Base-by-base conservation (phyloP, 2,888 invertebrate genomes). In the Tachystola acroxantha region DNA sequence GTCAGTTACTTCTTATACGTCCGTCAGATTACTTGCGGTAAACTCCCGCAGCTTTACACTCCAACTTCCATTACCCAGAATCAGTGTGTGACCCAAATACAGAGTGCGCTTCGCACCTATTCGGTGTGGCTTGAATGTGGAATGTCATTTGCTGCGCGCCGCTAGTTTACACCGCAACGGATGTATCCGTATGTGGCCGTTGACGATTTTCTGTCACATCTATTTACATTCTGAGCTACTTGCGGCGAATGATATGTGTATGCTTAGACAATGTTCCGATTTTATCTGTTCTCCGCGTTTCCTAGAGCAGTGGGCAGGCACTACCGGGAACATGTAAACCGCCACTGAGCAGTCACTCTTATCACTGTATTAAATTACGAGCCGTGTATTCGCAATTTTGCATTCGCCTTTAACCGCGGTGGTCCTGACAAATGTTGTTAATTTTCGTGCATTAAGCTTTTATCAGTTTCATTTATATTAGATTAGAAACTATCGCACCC, bases 1-100 rank as follows among this genome's bases (percentile, higher is more conserved):
- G 72, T 58, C 59, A 66, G 62, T 53, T 69, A 64, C 67, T 65
- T 71, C 65, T 66, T 69, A 69, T 59, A 66, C 55, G 54, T 59
- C 60, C 56, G 61, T 60, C 57, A 66, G 69, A 81, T 80, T 73
- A 66, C 76, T 77, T 82, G 79, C 67, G 80, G 84, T 81, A 64
- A 69, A 71, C 67, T 59, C 61, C 51, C 40, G 48, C 64, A 57
- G 57, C 57, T 71, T 62, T 61, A 67, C 62, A 64, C 64, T 62
- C 60, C 51, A 64, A 69, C 57, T 63, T 73, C 67, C 65, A 78
- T 82, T 78, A 79, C 73, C 46, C 49, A 68, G 65, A 73, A 73
- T 60, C 70, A 64, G 71, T 69, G 72, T 79, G 73, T 80, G 79
- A 79, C 84, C 82, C 60, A 75, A 78, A 82, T 84, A 71, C 55